Evolutionary conservation across 2,113 vertebrate genomes (phyloP).

Genomic region (Eurypyga helias): DNA sequence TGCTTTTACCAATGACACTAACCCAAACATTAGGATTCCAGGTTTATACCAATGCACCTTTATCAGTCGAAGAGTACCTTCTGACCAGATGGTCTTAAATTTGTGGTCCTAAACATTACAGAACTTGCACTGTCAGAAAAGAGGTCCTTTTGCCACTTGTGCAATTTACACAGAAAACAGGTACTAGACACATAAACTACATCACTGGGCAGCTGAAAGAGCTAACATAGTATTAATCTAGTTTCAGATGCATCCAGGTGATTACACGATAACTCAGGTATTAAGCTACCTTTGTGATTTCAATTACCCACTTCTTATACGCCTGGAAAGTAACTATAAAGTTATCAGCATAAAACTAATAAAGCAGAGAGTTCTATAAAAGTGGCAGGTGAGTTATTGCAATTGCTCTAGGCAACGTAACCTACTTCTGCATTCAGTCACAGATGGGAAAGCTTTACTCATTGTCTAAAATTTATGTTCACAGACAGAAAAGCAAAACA

Average conservation of each 20-base stretch:
- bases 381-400: neutral
- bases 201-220: neutral
- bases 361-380: neutral
- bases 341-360: slow-evolving; percentile 28
- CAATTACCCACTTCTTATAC: slow-evolving; percentile 9
- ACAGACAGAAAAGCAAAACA: neutral
- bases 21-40: neutral
- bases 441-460: neutral
- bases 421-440: slow-evolving; percentile 27
- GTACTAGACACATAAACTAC: neutral
- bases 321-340: slow-evolving; percentile 5
- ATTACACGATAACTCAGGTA: neutral
- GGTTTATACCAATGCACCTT: neutral
- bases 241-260: neutral
- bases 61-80: neutral
- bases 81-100: neutral
- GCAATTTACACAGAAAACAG: neutral
- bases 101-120: neutral
- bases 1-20: neutral
- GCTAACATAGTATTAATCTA: neutral
- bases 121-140: neutral
- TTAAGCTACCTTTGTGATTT: slow-evolving; percentile 19
- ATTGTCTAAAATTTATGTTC: neutral
- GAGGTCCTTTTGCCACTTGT: neutral
- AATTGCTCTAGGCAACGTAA: neutral